Evolutionary conservation across 2,797 vertebrate species (phyloP), one percentile per base, ranked within the genome.

Genomic region (Ficedula albicollis): DNA sequence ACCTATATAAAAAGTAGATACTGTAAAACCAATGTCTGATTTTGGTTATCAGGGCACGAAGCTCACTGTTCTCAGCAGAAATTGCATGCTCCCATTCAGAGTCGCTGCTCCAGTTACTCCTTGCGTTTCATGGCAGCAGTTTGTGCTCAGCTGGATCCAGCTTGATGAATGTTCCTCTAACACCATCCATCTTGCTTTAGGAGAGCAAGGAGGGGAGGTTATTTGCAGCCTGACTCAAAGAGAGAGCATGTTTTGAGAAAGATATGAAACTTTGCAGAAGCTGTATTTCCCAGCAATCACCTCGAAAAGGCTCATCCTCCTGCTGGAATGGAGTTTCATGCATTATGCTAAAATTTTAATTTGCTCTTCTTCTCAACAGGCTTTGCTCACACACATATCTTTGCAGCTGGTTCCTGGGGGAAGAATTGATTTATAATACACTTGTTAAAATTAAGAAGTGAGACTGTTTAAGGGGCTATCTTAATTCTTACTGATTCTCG

Each of bases 401-500:
- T 70, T 78, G 58, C 54, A 90, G 69, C 18, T 19, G 17, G 0
- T 43, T 77, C 56, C 49, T 70, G 21, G 48, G 75, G 38, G 52
- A 74, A 70, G 21, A 69, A 84, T 54, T 29, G 34, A 29, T 68
- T 87, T 58, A 34, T 68, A 70, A 72, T 72, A 72, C 49, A 26
- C 46, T 60, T 60, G 22, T 60, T 74, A 85, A 87, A 84, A 80
- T n/a, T 27, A 32, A 83, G 34, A 89, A 18, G 22, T 39, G 56
- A 80, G 46, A 78, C 60, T 62, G 25, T 85, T 90, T 75, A 88
- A 64, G 46, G 18, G 59, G 55, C 27, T 66, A 51, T 68, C 80
- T 88, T 80, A 89, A 91, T 75, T 81, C 59, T 46, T 51, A 63
- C 7, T n/a, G 51, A 78, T 81, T 94, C 29, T 78, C 34, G 29